Base-by-base conservation (phyloP, 2,888 invertebrate genomes). In the Stomorhina lunata region DNA sequence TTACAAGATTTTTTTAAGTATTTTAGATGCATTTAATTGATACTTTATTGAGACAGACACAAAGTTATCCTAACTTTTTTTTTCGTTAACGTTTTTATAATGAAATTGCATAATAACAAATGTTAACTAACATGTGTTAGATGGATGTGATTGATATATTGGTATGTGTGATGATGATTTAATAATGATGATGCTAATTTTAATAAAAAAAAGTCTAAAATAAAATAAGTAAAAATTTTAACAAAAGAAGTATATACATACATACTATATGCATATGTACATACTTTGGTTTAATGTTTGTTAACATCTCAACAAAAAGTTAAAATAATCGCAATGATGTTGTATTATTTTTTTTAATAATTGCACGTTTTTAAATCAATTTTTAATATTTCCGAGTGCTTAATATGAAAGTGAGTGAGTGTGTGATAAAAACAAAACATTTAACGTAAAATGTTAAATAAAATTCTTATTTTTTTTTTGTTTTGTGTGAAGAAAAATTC, bases 1-100 rank as follows among this genome's bases (percentile, higher is more conserved):
- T 61, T 73, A 71, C 15, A 82, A 50, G 34, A 69, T 76, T 68
- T 65, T 27, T 6, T 82, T 77, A 71, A 76, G 75, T 76, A 76
- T 79, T 82, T 76, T 79, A 82, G 82, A 82, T 82, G 82, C 76
- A 69, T 72, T 71, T 63, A 55, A 61, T 80, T 57, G 27, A 65
- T 78, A 57, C 73, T 63, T 82, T 63, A 71, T 79, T 82, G 79
- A 82, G 82, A 82, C 82, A 79, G 82, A 79, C 73, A 73, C 43
- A 79, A 68, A 43, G 55, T 45, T 79, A 12, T 61, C 37, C 34
- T 59, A 34, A 45, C 22, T 12, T 61, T 40, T 29, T n/a, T 57
- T 25, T 59, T 37, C n/a, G n/a, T 40, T 55, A n/a, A 25, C 27
- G 29, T 69, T 40, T 20, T 37, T 25, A 65, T 48, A 17, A 57